phyloP scores from a whole-genome alignment of 2,888 invertebrate genomes.

The Dolichomitus sp. region DNA sequence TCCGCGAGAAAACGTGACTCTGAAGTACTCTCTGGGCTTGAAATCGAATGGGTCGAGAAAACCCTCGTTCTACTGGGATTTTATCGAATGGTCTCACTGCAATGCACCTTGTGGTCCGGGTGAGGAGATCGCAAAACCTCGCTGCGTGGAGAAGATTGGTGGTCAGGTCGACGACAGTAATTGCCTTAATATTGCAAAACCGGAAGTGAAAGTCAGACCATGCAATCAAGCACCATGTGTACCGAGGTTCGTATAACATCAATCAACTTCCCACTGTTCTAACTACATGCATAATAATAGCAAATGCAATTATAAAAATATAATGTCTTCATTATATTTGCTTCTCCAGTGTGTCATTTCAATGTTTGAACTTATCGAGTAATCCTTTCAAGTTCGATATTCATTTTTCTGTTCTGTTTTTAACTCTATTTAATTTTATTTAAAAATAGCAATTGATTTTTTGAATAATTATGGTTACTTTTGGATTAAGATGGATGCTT shows the following conservation, averaged over 20 bases:
- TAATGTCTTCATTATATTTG: slow-evolving; percentile 49
- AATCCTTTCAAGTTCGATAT: not conserved
- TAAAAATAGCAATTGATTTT: not conserved
- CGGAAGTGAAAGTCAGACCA: slow-evolving; percentile 83
- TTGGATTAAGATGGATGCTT: slow-evolving; percentile 80
- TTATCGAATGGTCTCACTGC: slow-evolving; percentile 87
- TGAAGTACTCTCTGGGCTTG: slow-evolving; percentile 75
- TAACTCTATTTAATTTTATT: not conserved
- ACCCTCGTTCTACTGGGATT: slow-evolving; percentile 87
- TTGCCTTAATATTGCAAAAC: slow-evolving; percentile 77
- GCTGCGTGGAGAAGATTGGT: slow-evolving; percentile 87
- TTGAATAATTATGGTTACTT: slow-evolving; percentile 7
- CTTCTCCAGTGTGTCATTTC: not conserved
- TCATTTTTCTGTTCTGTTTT: not conserved
- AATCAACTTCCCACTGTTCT: slow-evolving; percentile 62
- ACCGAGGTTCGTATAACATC: slow-evolving; percentile 70
- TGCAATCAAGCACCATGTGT: slow-evolving; percentile 87
- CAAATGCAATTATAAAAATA: slow-evolving; percentile 46
- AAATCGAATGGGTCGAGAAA: slow-evolving; percentile 83
- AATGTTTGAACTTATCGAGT: not conserved
- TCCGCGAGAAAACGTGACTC: slow-evolving; percentile 74
- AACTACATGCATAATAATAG: slow-evolving; percentile 57
- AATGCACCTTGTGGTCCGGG: slow-evolving; percentile 88
- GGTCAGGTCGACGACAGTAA: slow-evolving; percentile 87
- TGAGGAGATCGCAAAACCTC: slow-evolving; percentile 83